These are phyloP conservation scores for Heliconius congener DNA, from an alignment of 1,140 invertebrate species.

Conservation along the genomic window DNA sequence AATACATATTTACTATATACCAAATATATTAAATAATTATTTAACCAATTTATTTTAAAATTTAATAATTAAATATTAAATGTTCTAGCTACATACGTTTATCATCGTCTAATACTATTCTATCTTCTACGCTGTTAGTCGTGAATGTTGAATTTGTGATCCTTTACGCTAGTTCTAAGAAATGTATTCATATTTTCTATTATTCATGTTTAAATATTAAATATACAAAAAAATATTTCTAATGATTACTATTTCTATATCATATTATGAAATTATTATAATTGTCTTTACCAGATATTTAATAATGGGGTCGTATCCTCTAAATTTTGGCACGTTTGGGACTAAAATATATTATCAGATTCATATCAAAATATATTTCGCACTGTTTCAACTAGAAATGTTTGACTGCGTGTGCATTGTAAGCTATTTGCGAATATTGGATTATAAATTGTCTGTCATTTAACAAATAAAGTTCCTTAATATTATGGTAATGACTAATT, in stretches of 20 bases:
- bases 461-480: constrained; percentile 79
- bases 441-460: constrained; percentile 67
- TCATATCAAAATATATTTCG: constrained; percentile 64
- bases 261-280: constrained; percentile 32
- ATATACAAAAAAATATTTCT: constrained; percentile 71
- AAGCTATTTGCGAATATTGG: constrained; percentile 48
- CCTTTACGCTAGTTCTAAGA: constrained; percentile 69
- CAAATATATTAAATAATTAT: constrained; percentile 12
- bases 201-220: constrained; percentile 71
- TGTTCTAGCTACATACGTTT: constrained; percentile 23
- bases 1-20: constrained; percentile 19
- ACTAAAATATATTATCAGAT: constrained; percentile 60
- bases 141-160: constrained; percentile 73
- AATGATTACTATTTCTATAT: constrained; percentile 66
- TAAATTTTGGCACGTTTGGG: constrained; percentile 64
- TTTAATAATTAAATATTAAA: constrained; percentile 16
- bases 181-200: constrained; percentile 80
- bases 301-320: constrained; percentile 60
- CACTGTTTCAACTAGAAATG: constrained; percentile 65
- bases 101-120: constrained; percentile 35
- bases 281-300: constrained; percentile 61
- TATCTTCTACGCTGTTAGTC: constrained; percentile 43
- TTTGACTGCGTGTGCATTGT: constrained; percentile 42
- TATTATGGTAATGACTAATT: constrained; percentile 48
- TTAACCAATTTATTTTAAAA: constrained; percentile 29